Conservation (phyloP, 2,888 invertebrate genomes). For the Tenthredo mesomela region DNA sequence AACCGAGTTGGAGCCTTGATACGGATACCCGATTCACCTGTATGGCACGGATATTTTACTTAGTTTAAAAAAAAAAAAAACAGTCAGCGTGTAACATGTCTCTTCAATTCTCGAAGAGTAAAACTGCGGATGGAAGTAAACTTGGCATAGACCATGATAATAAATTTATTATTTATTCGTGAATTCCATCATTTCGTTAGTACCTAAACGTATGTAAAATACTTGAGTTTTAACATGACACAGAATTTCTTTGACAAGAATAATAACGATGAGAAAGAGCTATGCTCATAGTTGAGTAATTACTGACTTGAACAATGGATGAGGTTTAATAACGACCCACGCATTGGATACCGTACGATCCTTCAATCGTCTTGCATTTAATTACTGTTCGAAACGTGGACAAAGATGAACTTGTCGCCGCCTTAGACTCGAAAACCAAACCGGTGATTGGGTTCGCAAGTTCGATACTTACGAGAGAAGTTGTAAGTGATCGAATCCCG, state of each 20-base stretch:
- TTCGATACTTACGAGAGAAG: conserved; percentile 15
- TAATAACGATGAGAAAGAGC: background rate
- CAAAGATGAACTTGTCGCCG: background rate
- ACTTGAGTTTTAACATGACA: background rate
- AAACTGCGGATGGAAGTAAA: background rate
- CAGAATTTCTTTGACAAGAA: background rate
- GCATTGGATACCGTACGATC: background rate
- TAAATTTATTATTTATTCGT: background rate
- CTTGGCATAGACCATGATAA: background rate
- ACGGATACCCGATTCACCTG: background rate
- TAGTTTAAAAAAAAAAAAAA: background rate
- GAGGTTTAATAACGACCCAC: background rate
- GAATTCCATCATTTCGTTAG: background rate
- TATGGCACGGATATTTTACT: background rate
- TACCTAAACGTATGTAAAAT: too few species aligned
- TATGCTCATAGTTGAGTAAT: background rate
- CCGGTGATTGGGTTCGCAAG: background rate
- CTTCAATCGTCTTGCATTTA: background rate
- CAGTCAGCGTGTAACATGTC: background rate
- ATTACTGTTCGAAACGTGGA: conserved; percentile 13
- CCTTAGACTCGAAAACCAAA: background rate
- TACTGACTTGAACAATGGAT: background rate
- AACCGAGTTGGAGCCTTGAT: background rate
- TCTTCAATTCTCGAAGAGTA: background rate
- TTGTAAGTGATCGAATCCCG: conserved; percentile 32